Base-by-base conservation (phyloP, 2,797 vertebrate genomes). In the Thamnophis elegans region DNA sequence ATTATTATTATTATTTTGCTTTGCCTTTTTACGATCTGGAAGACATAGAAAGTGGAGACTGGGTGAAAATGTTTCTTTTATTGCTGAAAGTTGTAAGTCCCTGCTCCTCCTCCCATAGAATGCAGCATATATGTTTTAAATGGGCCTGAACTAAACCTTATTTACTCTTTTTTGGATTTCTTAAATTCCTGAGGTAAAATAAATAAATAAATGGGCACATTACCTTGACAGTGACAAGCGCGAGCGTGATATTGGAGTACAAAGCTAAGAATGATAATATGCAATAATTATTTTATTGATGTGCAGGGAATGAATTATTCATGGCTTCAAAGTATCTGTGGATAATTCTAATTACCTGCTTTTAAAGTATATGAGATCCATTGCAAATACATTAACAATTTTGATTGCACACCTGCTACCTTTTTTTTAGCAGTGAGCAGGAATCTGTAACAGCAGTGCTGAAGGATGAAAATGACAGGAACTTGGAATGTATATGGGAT, bases 261-360 rank as follows among this genome's bases (percentile, higher is more conserved):
- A 97, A 97, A 97, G 96, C 91, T 93, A 97, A 97, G 96, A 97
- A 98, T 96, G 96, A 97, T 98, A 97, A 97, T 98, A 97, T 97
- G 97, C 96, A 97, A 97, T 97, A 97, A 97, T 96, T 97, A 97
- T 97, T 98, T 97, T 97, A 97, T 98, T 97, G 97, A 97, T 97
- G 97, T 96, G 96, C 93, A 97, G 73, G 93, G 94, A 96, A 98
- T 98, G 97, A 98, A 98, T 97, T 97, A 98, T 98, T 98, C 97
- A 98, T 98, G 78, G 54, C 92, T 97, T 97, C 92, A 95, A 96
- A 97, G 96, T 97, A 97, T 97, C 97, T 97, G 96, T 97, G 96
- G 96, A 97, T 97, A 97, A 97, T 98, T 97, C 96, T 97, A 97
- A 98, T 97, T 97, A 97, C 95, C 96, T 97, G 94, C 96, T 97